Base-by-base conservation (phyloP, 2,797 vertebrate species). In the Vespertilio murinus region DNA sequence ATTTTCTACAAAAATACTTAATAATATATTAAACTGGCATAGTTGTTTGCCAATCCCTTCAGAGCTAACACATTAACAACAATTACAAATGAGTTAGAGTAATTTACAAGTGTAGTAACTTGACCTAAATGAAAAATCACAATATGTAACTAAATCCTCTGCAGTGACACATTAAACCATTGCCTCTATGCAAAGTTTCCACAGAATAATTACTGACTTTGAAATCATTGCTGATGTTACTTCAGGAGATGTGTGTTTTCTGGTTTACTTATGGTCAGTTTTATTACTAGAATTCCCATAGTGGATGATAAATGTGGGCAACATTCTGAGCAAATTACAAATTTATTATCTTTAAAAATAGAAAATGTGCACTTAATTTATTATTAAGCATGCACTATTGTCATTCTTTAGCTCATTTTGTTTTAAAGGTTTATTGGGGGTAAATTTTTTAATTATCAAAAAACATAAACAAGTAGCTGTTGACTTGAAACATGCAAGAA, bases 61-160 rank as follows among this genome's bases (percentile, higher is more conserved):
- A 22, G 81, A 49, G 3, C 17, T 33, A 35, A 74, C n/a, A 78
- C 22, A 74, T 59, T 59, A 92, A 23, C n/a, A 88, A 30, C 23
- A 64, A 71, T 77, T 38, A 52, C 23, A 84, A 90, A 30, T 61
- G 22, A 81, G 77, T 73, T 70, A 35, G 70, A 88, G 75, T 85
- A 75, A 49, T 61, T 92, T 82, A 56, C 8, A 85, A 61, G 77
- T 73, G 6, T 9, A n/a, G 18, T 28, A 88, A 81, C 70, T 92
- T 92, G 74, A 78, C 69, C 40, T 85, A 78, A 93, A 83, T 65
- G 64, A 85, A 91, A 90, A 85, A 30, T 79, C 74, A 67, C 30
- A 13, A 18, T 77, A 78, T 64, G 5, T 30, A 81, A 84, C 47
- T 45, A 40, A 88, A 61, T 38, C 61, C 52, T 80, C 65, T 67